phyloP scores from a whole-genome alignment of 1,140 invertebrate species.

The Pseudomyrmex pallidus region DNA sequence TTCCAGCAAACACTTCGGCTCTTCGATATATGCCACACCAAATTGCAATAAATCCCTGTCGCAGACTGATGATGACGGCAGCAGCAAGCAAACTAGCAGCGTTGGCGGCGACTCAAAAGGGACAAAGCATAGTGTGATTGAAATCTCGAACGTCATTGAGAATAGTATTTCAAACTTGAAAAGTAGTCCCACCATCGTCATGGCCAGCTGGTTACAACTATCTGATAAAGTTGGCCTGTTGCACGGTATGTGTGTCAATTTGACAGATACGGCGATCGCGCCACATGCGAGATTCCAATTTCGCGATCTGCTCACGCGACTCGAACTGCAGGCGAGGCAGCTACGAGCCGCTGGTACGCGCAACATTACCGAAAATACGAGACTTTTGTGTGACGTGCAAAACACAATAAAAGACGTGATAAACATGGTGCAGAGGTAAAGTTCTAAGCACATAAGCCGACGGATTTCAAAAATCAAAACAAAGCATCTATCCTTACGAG shows the following conservation, averaged over 20 bases:
- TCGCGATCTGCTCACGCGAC: constrained; percentile 92
- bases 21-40: constrained; percentile 87
- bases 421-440: constrained; percentile 92
- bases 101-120: constrained; percentile 72
- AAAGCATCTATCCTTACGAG: constrained; percentile 37
- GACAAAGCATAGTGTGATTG: constrained; percentile 89
- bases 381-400: constrained; percentile 90
- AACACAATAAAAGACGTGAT: constrained; percentile 93
- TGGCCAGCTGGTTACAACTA: constrained; percentile 91
- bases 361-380: constrained; percentile 89
- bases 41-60: constrained; percentile 80
- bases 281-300: constrained; percentile 95
- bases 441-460: neutral
- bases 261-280: constrained; percentile 90
- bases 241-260: constrained; percentile 91
- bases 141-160: constrained; percentile 89
- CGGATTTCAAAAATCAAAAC: constrained; percentile 62
- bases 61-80: constrained; percentile 56
- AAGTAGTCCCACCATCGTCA: constrained; percentile 86
- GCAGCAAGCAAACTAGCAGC: constrained; percentile 34
- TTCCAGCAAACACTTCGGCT: constrained; percentile 83
- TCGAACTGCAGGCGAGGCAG: constrained; percentile 92
- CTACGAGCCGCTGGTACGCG: constrained; percentile 90
- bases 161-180: constrained; percentile 88
- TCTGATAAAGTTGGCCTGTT: constrained; percentile 93